These are phyloP conservation scores for Hecatera dysodea DNA, from an alignment of 2,888 invertebrate species.

Conservation along the genomic window DNA sequence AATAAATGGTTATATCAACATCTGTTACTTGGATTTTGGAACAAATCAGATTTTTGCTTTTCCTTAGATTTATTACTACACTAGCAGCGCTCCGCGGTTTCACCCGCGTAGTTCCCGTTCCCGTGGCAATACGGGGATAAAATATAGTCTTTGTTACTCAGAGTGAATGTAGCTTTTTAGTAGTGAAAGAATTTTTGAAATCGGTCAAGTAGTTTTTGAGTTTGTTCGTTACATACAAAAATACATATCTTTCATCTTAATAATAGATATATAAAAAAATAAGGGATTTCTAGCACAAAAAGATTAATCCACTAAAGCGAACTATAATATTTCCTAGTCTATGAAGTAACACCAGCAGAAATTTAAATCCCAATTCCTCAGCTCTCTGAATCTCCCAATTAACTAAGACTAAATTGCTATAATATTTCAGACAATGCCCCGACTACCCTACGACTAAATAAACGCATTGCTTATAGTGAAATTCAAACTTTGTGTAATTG, in stretches of 20 bases:
- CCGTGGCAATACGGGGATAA: too few relatives aligned
- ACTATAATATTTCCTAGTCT: background rate
- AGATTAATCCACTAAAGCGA: background rate
- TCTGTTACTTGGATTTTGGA: too few relatives aligned
- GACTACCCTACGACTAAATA: conserved; percentile 12
- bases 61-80: background rate
- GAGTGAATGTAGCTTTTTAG: too few relatives aligned
- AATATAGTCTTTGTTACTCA: too few relatives aligned
- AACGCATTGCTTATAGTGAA: conserved; percentile 12
- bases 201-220: too few relatives aligned
- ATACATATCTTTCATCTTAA: too few relatives aligned
- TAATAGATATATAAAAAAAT: too few relatives aligned
- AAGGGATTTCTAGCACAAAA: background rate
- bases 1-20: too few relatives aligned
- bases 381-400: background rate
- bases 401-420: conserved; percentile 6
- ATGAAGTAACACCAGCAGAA: background rate
- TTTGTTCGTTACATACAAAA: too few relatives aligned
- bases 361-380: background rate
- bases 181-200: too few relatives aligned
- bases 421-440: conserved; percentile 28
- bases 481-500: conserved; percentile 25
- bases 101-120: too few relatives aligned
- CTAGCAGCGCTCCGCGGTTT: too few relatives aligned
- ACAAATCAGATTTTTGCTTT: background rate